These are phyloP conservation scores for Thumatha senex DNA, from an alignment of 2,888 invertebrate genomes.

Conservation along the genomic window DNA sequence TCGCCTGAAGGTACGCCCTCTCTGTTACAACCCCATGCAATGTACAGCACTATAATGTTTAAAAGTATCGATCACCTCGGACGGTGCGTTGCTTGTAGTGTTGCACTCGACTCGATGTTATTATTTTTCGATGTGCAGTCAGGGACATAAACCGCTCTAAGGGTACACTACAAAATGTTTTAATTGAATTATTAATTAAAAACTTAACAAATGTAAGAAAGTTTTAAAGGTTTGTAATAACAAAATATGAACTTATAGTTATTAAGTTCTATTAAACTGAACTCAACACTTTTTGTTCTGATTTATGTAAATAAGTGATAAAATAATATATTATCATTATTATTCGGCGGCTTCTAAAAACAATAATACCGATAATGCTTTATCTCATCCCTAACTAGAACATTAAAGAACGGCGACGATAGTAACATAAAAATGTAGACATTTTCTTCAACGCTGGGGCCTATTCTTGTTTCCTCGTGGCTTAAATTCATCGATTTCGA, in stretches of 20 bases:
- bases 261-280: no score
- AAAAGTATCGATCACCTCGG: constrained; percentile 64
- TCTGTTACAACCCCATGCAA: constrained; percentile 39
- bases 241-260: no score
- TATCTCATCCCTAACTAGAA: constrained; percentile 22
- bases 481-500: constrained; percentile 66
- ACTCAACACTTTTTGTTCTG: no score
- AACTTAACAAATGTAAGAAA: no score
- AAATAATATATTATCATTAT: no score
- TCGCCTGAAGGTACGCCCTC: constrained; percentile 46
- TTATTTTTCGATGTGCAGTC: neutral
- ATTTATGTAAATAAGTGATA: no score
- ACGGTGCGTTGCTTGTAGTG: constrained; percentile 46
- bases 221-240: no score
- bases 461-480: constrained; percentile 35
- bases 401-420: constrained; percentile 37
- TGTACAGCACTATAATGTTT: constrained; percentile 23
- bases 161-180: no score
- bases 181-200: no score
- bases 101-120: constrained; percentile 13
- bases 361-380: constrained; percentile 4
- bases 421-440: constrained; percentile 66
- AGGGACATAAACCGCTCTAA: no score
- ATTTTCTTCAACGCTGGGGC: constrained; percentile 56
- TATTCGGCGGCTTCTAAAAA: neutral